phyloP scores from a whole-genome alignment of 2,113 vertebrate species.

The Emberiza fucata region DNA sequence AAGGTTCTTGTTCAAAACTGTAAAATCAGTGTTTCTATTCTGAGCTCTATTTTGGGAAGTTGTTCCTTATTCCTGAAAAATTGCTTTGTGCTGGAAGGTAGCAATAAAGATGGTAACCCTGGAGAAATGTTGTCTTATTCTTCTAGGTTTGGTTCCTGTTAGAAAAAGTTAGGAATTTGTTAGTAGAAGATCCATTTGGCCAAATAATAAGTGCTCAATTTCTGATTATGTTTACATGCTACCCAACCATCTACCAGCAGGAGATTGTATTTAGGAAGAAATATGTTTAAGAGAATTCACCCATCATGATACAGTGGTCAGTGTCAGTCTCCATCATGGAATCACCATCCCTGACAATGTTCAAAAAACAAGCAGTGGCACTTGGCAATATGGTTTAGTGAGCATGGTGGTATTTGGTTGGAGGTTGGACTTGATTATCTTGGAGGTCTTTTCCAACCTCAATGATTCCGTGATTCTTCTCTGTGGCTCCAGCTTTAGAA shows the following conservation, averaged over 20 bases:
- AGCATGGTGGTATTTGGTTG: background rate
- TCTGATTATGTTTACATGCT: background rate
- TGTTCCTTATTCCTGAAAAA: background rate
- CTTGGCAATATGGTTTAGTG: background rate
- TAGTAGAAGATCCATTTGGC: background rate
- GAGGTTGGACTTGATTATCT: background rate
- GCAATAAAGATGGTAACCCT: background rate
- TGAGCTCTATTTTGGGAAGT: background rate
- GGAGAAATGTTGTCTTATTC: background rate
- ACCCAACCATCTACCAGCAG: background rate
- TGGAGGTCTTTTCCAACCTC: background rate
- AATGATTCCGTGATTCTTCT: background rate
- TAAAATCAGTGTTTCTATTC: conserved; percentile 12
- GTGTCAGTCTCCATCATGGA: background rate
- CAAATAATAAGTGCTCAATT: background rate
- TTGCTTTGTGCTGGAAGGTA: background rate
- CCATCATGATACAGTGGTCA: rapidly evolving
- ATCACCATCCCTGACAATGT: background rate
- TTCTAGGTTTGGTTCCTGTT: background rate
- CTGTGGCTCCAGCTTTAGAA: background rate
- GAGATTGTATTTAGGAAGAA: background rate
- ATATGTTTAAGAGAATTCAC: background rate
- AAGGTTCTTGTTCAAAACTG: background rate
- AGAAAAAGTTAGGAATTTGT: background rate
- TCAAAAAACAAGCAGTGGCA: background rate